phyloP scores from a whole-genome alignment of 2,888 invertebrate species.

The Nymphalis urticae region DNA sequence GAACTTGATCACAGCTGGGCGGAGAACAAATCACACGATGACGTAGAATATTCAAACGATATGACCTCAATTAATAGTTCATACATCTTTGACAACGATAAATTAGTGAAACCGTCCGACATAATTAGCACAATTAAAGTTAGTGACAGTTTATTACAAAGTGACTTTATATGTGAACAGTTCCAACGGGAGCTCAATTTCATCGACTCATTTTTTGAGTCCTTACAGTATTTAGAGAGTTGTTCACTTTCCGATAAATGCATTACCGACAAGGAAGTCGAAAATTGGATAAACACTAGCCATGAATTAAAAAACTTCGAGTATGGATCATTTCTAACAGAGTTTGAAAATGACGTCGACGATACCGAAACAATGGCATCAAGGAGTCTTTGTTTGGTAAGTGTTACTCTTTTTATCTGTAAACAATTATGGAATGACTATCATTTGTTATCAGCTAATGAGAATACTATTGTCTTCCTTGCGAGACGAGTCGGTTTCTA shows the following conservation, averaged over 20 bases:
- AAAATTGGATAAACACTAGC: conserved; percentile 55
- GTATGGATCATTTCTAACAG: conserved; percentile 62
- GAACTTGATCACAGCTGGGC: conserved; percentile 13
- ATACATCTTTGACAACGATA: conserved; percentile 54
- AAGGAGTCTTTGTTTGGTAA: conserved; percentile 78
- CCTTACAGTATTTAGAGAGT: conserved; percentile 71
- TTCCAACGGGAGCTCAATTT: conserved; percentile 75
- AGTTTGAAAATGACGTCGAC: conserved; percentile 64
- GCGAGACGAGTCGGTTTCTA: neutral
- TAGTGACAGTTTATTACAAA: conserved; percentile 60
- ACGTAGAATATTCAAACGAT: conserved; percentile 46
- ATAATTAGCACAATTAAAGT: conserved; percentile 71
- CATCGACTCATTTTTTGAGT: conserved; percentile 77
- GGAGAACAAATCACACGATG: conserved; percentile 40
- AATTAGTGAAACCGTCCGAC: conserved; percentile 74
- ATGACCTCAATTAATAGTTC: conserved; percentile 58
- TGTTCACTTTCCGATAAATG: conserved; percentile 61
- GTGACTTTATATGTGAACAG: conserved; percentile 68
- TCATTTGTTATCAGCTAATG: conserved; percentile 36
- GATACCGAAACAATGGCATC: conserved; percentile 75
- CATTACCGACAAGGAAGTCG: conserved; percentile 54
- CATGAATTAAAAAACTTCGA: conserved; percentile 56
- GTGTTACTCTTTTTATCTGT: conserved; percentile 66
- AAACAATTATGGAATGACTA: conserved; percentile 52
- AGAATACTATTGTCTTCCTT: conserved; percentile 13